These are phyloP conservation scores for Rhysida immarginata DNA, from an alignment of 1,140 invertebrate genomes.

Conservation along the genomic window DNA sequence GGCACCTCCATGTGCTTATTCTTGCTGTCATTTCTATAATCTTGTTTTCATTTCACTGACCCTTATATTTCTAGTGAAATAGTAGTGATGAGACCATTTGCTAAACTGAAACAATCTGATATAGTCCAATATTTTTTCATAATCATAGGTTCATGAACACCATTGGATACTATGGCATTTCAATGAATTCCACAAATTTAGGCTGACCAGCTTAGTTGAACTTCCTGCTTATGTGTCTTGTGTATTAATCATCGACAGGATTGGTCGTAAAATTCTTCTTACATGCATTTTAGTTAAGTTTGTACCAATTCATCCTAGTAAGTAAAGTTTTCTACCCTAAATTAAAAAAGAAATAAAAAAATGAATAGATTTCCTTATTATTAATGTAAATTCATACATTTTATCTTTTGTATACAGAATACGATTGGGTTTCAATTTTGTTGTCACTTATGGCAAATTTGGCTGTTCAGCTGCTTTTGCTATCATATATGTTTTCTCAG, in stretches of 20 bases:
- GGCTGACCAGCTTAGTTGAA: slow-evolving; percentile 11
- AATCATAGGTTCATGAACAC: slow-evolving; percentile 21
- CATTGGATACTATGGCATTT: slow-evolving; percentile 27
- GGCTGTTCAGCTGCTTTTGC: slow-evolving; percentile 20
- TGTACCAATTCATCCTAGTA: slow-evolving; percentile 7
- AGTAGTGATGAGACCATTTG: too few species aligned
- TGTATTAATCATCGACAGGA: slow-evolving; percentile 1
- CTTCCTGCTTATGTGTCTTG: slow-evolving; percentile 9
- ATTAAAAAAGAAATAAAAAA: not conserved
- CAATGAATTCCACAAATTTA: slow-evolving; percentile 24
- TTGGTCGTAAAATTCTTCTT: slow-evolving; percentile 5
- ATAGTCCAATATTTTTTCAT: too few species aligned
- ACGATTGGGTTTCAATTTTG: slow-evolving; percentile 9
- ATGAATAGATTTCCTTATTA: not conserved
- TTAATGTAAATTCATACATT: not conserved
- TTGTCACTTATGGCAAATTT: slow-evolving; percentile 22
- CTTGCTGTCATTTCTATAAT: too few species aligned
- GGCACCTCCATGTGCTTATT: too few species aligned
- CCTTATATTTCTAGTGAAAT: too few species aligned
- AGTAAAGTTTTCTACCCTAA: too few species aligned
- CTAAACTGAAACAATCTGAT: too few species aligned
- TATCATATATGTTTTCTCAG: slow-evolving; percentile 26
- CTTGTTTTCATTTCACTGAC: too few species aligned
- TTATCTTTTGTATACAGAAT: slow-evolving; percentile 2
- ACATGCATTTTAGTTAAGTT: slow-evolving; percentile 6